These are phyloP conservation scores for Oncorhynchus mykiss DNA, from an alignment of 2,113 vertebrate species.

Conservation along the genomic window DNA sequence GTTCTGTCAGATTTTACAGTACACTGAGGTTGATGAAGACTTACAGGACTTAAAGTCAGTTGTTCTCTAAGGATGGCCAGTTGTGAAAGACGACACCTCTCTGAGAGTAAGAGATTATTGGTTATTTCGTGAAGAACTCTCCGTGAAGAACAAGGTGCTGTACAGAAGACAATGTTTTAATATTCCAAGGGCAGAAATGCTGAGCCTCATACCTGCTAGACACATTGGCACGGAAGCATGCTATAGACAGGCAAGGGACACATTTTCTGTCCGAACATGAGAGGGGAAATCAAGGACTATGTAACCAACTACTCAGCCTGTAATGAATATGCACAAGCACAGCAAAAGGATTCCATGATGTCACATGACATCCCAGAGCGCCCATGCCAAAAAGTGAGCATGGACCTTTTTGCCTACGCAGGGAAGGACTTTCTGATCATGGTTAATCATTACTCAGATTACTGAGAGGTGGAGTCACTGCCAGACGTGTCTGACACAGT, in stretches of 20 bases:
- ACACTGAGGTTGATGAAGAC: conserved; percentile 22
- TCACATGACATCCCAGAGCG: no score
- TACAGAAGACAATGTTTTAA: conserved; percentile 7
- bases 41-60: conserved; percentile 19
- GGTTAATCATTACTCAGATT: no score
- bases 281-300: conserved; percentile 5
- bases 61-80: conserved; percentile 14
- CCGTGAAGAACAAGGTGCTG: conserved; percentile 9
- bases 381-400: no score
- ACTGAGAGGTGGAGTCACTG: no score
- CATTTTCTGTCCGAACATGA: conserved; percentile 30
- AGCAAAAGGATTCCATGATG: no score
- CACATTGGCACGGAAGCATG: background rate
- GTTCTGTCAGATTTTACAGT: conserved; percentile 19
- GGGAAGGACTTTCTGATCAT: no score
- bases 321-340: no score
- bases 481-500: no score
- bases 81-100: background rate
- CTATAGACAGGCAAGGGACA: conserved; percentile 10
- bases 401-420: no score
- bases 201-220: conserved; percentile 18
- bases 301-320: background rate
- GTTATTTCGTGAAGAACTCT: conserved; percentile 7
- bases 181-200: conserved; percentile 21
- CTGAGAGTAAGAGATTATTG: conserved; percentile 14